phyloP scores from a whole-genome alignment of 1,140 invertebrate genomes.

The Drosophila paulistorum region DNA sequence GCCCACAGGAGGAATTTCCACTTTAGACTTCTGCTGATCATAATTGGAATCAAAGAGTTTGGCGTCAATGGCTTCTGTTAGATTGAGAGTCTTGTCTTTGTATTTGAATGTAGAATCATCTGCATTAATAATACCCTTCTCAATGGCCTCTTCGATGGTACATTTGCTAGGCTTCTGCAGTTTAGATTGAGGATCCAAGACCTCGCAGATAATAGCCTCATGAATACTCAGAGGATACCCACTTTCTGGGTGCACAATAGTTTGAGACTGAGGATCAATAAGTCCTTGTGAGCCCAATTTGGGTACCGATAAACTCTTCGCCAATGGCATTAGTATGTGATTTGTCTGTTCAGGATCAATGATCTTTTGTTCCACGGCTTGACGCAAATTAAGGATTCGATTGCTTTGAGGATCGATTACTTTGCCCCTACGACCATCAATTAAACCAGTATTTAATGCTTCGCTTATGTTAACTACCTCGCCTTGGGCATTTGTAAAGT shows the following conservation, averaged over 20 bases:
- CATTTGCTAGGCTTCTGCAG: constrained; percentile 86
- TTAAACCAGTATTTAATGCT: constrained; percentile 89
- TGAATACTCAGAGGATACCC: constrained; percentile 89
- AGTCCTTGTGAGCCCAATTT: constrained; percentile 93
- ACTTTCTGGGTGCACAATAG: constrained; percentile 95
- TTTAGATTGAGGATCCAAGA: constrained; percentile 90
- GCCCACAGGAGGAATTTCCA: constrained; percentile 83
- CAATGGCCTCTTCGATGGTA: constrained; percentile 91
- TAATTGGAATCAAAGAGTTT: constrained; percentile 86
- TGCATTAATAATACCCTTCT: constrained; percentile 89
- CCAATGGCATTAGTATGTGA: constrained; percentile 91
- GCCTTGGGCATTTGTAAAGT: constrained; percentile 85
- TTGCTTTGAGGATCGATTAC: constrained; percentile 93
- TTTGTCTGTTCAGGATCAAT: constrained; percentile 91
- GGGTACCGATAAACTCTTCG: constrained; percentile 90
- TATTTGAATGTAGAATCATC: constrained; percentile 89
- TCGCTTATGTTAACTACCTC: constrained; percentile 88
- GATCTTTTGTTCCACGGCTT: constrained; percentile 93
- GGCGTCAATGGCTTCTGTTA: constrained; percentile 88
- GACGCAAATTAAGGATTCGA: constrained; percentile 89
- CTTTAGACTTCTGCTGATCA: constrained; percentile 67
- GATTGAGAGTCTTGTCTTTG: constrained; percentile 86
- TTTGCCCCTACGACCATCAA: constrained; percentile 90
- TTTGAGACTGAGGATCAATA: constrained; percentile 89
- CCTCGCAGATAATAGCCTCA: constrained; percentile 94